A percentile compares a stretch with the other conserved stretches of the same genome.
Evolutionary conservation across 2,113 vertebrate species (phyloP).

Genomic region (Micromys minutus): DNA sequence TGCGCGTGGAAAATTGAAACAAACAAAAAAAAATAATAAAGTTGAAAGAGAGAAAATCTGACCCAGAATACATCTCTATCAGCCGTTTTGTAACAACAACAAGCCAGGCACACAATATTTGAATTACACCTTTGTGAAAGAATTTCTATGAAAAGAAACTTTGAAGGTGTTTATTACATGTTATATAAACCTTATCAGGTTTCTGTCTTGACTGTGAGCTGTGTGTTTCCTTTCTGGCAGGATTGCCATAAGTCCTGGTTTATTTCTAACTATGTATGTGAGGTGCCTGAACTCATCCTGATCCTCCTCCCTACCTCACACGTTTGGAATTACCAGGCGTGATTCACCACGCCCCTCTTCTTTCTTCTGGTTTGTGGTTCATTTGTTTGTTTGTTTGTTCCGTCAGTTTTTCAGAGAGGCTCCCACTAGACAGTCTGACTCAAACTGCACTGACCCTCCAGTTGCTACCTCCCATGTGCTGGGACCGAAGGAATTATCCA

Average conservation of each 20-base stretch:
- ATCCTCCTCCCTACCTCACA: background rate
- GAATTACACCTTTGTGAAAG: slow-evolving; percentile 26
- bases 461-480: background rate
- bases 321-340: background rate
- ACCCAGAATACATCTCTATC: background rate
- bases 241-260: background rate
- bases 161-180: slow-evolving; percentile 2
- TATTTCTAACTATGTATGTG: background rate
- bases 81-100: slow-evolving; percentile 18
- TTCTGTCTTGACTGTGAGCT: background rate
- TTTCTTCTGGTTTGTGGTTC: background rate
- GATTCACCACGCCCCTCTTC: background rate
- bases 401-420: background rate
- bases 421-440: background rate
- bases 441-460: no score
- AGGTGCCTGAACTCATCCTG: background rate
- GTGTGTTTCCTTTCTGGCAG: background rate
- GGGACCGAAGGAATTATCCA: background rate
- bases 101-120: slow-evolving; percentile 40
- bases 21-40: background rate
- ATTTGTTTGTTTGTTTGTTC: background rate
- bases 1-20: background rate
- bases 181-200: slow-evolving; percentile 1
- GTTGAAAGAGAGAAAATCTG: slow-evolving; percentile 56
- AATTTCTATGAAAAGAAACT: slow-evolving; percentile 1